phyloP scores from a whole-genome alignment of 2,797 vertebrate genomes.

The Poeciliopsis paucimaculata region DNA sequence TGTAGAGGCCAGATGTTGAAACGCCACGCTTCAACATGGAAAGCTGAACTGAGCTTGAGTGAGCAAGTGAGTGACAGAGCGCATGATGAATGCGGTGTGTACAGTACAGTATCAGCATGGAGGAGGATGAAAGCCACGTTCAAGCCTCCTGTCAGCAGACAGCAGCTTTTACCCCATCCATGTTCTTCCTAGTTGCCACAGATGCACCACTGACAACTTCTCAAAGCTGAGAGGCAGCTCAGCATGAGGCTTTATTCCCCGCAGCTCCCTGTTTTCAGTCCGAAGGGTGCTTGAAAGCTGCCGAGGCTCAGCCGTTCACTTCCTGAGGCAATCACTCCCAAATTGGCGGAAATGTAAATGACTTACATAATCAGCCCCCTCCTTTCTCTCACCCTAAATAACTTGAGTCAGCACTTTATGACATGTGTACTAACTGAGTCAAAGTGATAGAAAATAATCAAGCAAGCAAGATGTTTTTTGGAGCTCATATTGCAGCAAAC shows the following conservation, averaged over 20 bases:
- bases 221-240: conserved; percentile 59
- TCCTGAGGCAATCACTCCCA: conserved; percentile 64
- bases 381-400: conserved; percentile 4
- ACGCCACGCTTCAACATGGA: conserved; percentile 50
- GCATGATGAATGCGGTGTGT: conserved; percentile 30
- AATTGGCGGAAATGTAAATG: conserved; percentile 69
- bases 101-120: conserved; percentile 32
- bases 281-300: conserved; percentile 57
- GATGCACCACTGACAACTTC: conserved; percentile 49
- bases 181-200: conserved; percentile 30
- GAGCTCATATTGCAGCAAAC: conserved; percentile 23
- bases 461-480: background rate
- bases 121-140: conserved; percentile 50
- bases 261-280: conserved; percentile 54
- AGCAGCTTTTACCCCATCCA: conserved; percentile 45
- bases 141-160: conserved; percentile 59
- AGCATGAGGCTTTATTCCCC: conserved; percentile 60
- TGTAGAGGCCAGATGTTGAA: conserved; percentile 69
- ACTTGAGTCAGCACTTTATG: conserved; percentile 56
- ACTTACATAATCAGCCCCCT: conserved; percentile 59
- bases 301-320: conserved; percentile 54
- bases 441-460: background rate
- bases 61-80: conserved; percentile 54
- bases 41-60: conserved; percentile 29
- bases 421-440: conserved; percentile 39